phyloP scores from a whole-genome alignment of 2,888 invertebrate genomes.

The Protonemura montana region DNA sequence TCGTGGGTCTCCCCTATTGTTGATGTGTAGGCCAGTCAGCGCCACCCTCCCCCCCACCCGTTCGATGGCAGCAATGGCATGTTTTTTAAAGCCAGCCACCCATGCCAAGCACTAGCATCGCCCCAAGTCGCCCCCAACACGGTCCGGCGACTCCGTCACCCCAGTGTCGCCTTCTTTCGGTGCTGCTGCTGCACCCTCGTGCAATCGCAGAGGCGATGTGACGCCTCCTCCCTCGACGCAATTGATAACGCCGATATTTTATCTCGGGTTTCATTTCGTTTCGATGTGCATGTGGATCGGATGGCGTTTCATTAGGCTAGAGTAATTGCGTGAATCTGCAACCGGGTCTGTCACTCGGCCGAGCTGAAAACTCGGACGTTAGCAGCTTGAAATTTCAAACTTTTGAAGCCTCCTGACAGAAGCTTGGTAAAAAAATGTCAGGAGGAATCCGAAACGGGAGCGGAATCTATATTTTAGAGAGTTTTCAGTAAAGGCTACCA shows the following conservation, averaged over 20 bases:
- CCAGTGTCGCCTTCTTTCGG: conserved; percentile 15
- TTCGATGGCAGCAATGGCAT: not conserved
- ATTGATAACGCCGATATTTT: conserved; percentile 29
- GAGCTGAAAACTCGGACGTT: too few species aligned
- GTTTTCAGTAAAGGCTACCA: too few species aligned
- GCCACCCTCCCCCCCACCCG: not conserved
- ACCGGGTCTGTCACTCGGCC: too few species aligned
- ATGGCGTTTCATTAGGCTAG: not conserved
- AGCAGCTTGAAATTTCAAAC: too few species aligned
- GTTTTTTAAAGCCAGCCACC: conserved; percentile 27
- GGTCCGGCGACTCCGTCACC: not conserved
- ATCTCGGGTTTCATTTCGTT: not conserved
- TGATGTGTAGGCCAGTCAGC: conserved; percentile 8
- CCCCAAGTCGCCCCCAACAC: not conserved
- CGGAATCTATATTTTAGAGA: too few species aligned
- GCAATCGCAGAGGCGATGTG: not conserved
- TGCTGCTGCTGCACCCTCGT: conserved; percentile 24
- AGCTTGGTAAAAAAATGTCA: too few species aligned
- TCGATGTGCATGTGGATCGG: not conserved
- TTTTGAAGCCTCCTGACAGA: too few species aligned
- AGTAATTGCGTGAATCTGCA: too few species aligned
- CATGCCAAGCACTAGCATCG: not conserved
- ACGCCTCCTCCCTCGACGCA: conserved; percentile 8
- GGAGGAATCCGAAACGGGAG: too few species aligned
- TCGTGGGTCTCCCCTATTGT: not conserved